Evolutionary conservation across 1,140 invertebrate genomes (phyloP).

Genomic region (Phenacoccus solenopsis): DNA sequence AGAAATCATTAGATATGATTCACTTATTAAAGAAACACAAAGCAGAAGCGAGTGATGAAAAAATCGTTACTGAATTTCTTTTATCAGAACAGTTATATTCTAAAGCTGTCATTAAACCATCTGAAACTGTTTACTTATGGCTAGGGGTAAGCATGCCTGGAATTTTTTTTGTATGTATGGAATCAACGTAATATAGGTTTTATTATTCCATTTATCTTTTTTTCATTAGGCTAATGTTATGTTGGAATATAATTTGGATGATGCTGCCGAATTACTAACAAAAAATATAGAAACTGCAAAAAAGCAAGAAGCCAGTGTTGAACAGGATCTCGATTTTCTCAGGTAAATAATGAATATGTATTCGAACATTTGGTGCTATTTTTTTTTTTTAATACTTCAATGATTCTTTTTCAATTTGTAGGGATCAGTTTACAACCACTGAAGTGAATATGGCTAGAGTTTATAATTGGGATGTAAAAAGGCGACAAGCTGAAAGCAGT

Average conservation of each 20-base stretch:
- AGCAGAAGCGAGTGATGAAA: slow-evolving; percentile 38
- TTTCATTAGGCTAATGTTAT: slow-evolving; percentile 78
- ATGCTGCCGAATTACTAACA: slow-evolving; percentile 72
- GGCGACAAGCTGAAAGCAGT: not conserved
- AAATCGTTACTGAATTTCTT: slow-evolving; percentile 80
- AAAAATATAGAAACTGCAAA: slow-evolving; percentile 82
- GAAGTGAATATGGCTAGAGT: slow-evolving; percentile 93
- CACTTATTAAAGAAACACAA: slow-evolving; percentile 72
- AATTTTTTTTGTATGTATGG: not conserved
- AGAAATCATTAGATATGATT: slow-evolving; percentile 83
- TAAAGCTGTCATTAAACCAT: slow-evolving; percentile 74
- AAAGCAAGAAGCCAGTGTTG: slow-evolving; percentile 68
- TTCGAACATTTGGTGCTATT: not conserved
- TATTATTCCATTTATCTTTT: not conserved
- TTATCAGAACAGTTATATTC: slow-evolving; percentile 92
- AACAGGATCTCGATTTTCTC: slow-evolving; percentile 83
- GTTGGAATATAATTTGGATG: slow-evolving; percentile 89
- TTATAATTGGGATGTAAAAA: slow-evolving; percentile 8
- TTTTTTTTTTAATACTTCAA: slow-evolving; percentile 20
- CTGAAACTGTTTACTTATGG: slow-evolving; percentile 93
- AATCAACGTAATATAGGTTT: not conserved
- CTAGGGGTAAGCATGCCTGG: slow-evolving; percentile 52
- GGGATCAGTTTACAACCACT: slow-evolving; percentile 94
- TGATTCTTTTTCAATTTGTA: slow-evolving; percentile 38
- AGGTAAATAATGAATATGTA: slow-evolving; percentile 35